These are phyloP conservation scores for Scaptomyza pallida DNA, from an alignment of 1,140 invertebrate genomes.

Conservation along the genomic window DNA sequence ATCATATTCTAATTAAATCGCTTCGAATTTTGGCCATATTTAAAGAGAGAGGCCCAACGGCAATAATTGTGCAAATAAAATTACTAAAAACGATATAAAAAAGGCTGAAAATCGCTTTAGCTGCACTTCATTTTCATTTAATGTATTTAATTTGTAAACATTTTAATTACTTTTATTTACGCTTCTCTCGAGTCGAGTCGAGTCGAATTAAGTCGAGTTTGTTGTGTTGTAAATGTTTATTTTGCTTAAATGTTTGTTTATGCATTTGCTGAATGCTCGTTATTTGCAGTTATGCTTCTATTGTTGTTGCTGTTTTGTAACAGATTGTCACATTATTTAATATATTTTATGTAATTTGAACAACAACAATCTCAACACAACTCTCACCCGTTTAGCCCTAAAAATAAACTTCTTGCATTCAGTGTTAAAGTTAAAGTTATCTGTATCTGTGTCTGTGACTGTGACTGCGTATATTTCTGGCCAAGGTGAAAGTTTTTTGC, in stretches of 20 bases:
- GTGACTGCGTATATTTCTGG: slow-evolving; percentile 3
- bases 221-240: slow-evolving; percentile 18
- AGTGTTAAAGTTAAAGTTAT: background rate
- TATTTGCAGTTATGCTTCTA: slow-evolving; percentile 16
- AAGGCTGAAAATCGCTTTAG: slow-evolving; percentile 25
- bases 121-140: slow-evolving; percentile 42
- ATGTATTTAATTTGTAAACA: slow-evolving; percentile 52
- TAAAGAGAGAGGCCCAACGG: background rate
- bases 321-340: slow-evolving; percentile 32
- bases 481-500: slow-evolving; percentile 55
- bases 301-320: background rate
- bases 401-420: slow-evolving; percentile 25
- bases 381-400: slow-evolving; percentile 3
- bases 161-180: slow-evolving; percentile 52
- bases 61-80: background rate
- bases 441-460: slow-evolving; percentile 13
- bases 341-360: slow-evolving; percentile 39
- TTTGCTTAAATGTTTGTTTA: slow-evolving; percentile 30
- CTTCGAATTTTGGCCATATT: slow-evolving; percentile 18
- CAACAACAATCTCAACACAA: background rate
- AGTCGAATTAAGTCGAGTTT: too few species aligned
- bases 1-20: slow-evolving; percentile 35
- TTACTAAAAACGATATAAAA: background rate
- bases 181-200: background rate
- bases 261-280: slow-evolving; percentile 16